Conservation (phyloP, 2,888 invertebrate genomes). For the Cotesia congregata region DNA sequence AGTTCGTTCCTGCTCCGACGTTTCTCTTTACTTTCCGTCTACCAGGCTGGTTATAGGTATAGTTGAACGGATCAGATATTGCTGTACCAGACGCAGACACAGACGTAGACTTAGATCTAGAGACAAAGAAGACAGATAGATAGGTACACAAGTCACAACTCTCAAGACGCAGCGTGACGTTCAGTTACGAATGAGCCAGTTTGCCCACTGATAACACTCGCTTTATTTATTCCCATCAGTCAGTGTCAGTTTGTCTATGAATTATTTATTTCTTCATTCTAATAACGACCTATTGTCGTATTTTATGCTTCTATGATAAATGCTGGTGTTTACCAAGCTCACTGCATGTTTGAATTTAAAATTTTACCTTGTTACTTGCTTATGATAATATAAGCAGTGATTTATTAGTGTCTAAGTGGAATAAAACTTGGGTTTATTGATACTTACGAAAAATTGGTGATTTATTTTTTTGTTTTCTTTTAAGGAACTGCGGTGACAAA, state of each 20-base stretch:
- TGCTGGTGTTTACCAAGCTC: background rate
- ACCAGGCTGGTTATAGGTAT: background rate
- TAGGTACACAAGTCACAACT: background rate
- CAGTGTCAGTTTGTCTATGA: background rate
- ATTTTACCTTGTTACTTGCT: background rate
- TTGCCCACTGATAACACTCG: background rate
- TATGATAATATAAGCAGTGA: no score
- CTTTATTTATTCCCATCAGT: slow-evolving; percentile 3
- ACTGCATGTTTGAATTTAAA: background rate
- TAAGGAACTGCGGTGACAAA: no score
- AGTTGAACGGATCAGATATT: background rate
- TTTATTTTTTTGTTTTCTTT: no score
- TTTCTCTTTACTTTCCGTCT: background rate
- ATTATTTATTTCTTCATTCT: slow-evolving; percentile 4
- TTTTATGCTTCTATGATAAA: background rate
- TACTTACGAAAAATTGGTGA: no score
- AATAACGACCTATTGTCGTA: background rate
- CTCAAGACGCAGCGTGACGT: slow-evolving; percentile 20
- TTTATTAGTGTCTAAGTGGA: no score
- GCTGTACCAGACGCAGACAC: background rate
- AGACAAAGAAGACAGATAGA: slow-evolving; percentile 41
- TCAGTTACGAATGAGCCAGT: slow-evolving; percentile 17
- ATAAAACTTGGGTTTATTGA: no score
- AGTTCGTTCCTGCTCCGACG: background rate
- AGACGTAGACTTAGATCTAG: background rate